Evolutionary conservation across 2,113 vertebrate genomes (phyloP), one percentile per base, ranked within the genome.

Genomic region (Rhinoderma darwinii): DNA sequence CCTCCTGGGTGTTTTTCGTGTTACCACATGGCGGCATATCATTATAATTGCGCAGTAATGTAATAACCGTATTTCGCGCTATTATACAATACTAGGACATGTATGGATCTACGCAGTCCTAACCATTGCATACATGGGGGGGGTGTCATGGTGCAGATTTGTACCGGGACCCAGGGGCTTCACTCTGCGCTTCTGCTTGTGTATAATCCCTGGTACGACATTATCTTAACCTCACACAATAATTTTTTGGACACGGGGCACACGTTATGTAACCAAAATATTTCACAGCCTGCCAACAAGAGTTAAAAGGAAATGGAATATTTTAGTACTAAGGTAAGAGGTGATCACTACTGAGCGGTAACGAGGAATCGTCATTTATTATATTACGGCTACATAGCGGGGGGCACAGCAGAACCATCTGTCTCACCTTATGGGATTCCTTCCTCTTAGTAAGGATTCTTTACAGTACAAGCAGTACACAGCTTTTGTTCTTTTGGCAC

Each of bases 321-420:
- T 39, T 37, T 56, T 59, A 80, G 77, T 59, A n/a, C 39, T 37
- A 37, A 81, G 78, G 78, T 63, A 81, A 81, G 25, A 61, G 35
- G 14, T 25, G 54, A 14, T 81, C 78, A 81, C 43, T 27, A 32
- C 10, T 20, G 76, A 8, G 10, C 3, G 35, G 35, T 61, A 18
- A 61, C 14, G 6, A 5, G 4, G 22, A 5, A 2, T 17, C 17
- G 12, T 47, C 5, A 47, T 47, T 75, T 75, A 75, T 75, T 75
- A 8, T 17, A 27, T 47, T 9, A 47, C 30, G 43, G 37, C n/a
- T 10, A 11, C 17, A 54, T 54, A 5, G 68, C 12, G n/a, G 11
- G 14, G 27, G n/a, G 0, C 0, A 32, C 12, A 17, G 18, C 68
- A 7, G 68, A 20, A 11, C 0, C 1, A 4, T 72, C 12, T 30